Evolutionary conservation across 2,113 vertebrate genomes (phyloP).

Genomic region (Atlantisia rogersi): DNA sequence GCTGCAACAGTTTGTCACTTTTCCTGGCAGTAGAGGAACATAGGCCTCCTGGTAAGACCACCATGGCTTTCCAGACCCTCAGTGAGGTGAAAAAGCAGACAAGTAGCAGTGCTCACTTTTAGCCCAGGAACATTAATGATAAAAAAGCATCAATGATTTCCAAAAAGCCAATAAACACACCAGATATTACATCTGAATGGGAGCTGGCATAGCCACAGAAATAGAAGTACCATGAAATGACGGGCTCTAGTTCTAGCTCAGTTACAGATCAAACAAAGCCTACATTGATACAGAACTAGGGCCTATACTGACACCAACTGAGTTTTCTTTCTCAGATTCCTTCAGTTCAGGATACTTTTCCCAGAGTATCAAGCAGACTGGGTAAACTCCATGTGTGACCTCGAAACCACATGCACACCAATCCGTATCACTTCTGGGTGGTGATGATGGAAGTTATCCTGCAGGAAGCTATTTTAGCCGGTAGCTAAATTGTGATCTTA

Average conservation of each 20-base stretch:
- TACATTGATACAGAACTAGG: not conserved
- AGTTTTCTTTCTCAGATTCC: not conserved
- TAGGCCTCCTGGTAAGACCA: not conserved
- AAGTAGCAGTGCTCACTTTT: not conserved
- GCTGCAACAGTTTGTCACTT: not conserved
- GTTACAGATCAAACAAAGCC: not conserved
- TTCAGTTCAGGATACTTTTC: not conserved
- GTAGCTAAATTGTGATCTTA: not conserved
- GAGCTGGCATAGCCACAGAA: not conserved
- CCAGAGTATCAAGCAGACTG: not conserved
- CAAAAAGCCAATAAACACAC: not conserved
- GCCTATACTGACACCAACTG: not conserved
- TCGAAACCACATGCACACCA: not conserved
- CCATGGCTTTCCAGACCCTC: not conserved
- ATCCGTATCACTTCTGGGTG: not conserved
- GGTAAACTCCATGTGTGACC: not conserved
- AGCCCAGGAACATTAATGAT: not conserved
- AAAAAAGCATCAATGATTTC: not conserved
- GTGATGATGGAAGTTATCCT: not conserved
- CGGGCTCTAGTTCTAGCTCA: not conserved
- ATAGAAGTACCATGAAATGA: not conserved
- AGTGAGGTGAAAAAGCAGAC: not conserved
- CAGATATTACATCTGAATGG: not conserved
- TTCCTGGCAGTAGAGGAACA: not conserved
- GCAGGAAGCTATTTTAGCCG: not conserved